Percentiles rank a stretch among this genome's conserved stretches.
phyloP scores from a whole-genome alignment of 2,797 vertebrate genomes.

The Coregonus suidteri region DNA sequence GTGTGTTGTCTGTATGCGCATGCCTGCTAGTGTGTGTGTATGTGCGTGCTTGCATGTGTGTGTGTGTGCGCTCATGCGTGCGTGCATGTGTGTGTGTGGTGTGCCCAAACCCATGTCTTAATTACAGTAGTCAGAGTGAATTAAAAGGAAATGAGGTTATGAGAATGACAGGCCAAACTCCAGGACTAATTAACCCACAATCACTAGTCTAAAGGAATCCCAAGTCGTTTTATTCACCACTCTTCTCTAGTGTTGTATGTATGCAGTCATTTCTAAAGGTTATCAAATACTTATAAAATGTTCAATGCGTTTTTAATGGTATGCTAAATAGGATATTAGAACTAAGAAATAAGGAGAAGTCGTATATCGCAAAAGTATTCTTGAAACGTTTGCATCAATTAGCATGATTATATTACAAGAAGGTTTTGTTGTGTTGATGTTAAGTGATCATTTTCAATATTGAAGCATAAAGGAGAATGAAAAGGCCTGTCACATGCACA shows the following conservation, averaged over 20 bases:
- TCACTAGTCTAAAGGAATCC: neutral
- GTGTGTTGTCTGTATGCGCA: neutral
- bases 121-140: slow-evolving; percentile 16
- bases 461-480: neutral
- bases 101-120: slow-evolving; percentile 16
- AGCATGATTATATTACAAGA: neutral
- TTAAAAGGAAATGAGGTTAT: slow-evolving; percentile 24
- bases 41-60: neutral
- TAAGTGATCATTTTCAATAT: neutral
- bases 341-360: neutral
- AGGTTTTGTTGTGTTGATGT: neutral
- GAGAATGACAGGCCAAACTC: slow-evolving; percentile 15
- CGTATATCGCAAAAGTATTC: neutral
- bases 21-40: neutral
- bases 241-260: neutral
- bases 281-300: neutral
- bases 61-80: neutral
- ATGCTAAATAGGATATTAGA: neutral
- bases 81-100: neutral
- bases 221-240: neutral
- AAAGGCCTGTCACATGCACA: neutral
- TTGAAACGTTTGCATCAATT: neutral
- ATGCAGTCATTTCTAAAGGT: neutral
- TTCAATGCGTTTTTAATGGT: neutral
- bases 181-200: slow-evolving; percentile 4